Evolutionary conservation across 2,888 invertebrate genomes (phyloP).

Genomic region (Nipponacmea schrenckii): DNA sequence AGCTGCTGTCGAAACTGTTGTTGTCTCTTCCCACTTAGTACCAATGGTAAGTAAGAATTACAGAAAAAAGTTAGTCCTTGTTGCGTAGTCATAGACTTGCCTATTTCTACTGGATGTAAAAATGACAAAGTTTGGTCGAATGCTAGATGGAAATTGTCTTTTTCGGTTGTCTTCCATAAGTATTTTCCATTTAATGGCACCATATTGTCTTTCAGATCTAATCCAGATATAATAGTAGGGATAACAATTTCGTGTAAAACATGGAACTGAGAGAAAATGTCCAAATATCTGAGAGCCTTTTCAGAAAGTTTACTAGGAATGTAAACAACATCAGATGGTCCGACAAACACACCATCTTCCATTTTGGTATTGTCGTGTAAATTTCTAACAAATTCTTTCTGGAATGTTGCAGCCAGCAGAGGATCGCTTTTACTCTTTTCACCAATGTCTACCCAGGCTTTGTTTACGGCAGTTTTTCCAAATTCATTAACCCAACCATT

Average conservation of each 20-base stretch:
- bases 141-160: neutral
- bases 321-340: neutral
- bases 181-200: neutral
- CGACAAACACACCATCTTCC: neutral
- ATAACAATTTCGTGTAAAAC: neutral
- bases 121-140: neutral
- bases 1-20: too few relatives aligned
- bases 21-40: neutral
- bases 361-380: neutral
- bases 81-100: neutral
- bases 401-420: neutral
- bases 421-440: neutral
- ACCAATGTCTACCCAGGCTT: neutral
- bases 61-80: neutral
- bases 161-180: neutral
- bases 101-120: neutral
- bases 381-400: neutral
- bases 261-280: neutral
- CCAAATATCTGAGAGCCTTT: neutral
- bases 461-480: neutral
- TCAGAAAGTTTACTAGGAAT: neutral
- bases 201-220: neutral
- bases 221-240: neutral
- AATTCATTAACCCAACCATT: neutral
- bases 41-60: neutral